Evolutionary conservation across 2,113 vertebrate species (phyloP).

Genomic region (Geococcyx californianus): DNA sequence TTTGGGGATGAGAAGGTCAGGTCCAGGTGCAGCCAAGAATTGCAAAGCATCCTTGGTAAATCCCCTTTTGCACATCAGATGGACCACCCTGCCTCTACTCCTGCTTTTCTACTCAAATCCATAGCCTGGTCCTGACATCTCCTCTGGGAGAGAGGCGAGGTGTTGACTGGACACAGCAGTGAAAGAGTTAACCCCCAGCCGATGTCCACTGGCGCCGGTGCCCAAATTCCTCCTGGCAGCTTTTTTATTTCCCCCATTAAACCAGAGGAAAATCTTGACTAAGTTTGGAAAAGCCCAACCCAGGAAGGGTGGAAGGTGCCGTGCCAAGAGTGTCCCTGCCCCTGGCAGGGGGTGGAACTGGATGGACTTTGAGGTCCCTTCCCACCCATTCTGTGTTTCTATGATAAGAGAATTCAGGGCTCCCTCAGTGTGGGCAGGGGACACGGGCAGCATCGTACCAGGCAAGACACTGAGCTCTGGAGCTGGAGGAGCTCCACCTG

Average conservation of each 20-base stretch:
- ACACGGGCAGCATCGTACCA: not conserved
- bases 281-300: not conserved
- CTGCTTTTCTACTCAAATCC: not conserved
- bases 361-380: no score
- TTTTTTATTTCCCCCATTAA: not conserved
- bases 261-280: not conserved
- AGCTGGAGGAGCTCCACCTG: not conserved
- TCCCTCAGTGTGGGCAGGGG: accelerated
- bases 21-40: not conserved
- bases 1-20: not conserved
- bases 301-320: accelerated
- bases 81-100: not conserved
- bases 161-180: not conserved
- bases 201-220: not conserved
- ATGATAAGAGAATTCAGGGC: not conserved
- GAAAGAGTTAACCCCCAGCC: not conserved
- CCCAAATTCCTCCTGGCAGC: not conserved
- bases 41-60: not conserved
- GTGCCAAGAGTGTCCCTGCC: no score
- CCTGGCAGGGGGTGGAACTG: no score
- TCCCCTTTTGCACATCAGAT: not conserved
- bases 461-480: not conserved
- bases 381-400: no score
- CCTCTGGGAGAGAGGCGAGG: not conserved
- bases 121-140: not conserved